These are phyloP conservation scores for Chironomus tentans DNA, from an alignment of 2,888 invertebrate genomes.

Conservation along the genomic window DNA sequence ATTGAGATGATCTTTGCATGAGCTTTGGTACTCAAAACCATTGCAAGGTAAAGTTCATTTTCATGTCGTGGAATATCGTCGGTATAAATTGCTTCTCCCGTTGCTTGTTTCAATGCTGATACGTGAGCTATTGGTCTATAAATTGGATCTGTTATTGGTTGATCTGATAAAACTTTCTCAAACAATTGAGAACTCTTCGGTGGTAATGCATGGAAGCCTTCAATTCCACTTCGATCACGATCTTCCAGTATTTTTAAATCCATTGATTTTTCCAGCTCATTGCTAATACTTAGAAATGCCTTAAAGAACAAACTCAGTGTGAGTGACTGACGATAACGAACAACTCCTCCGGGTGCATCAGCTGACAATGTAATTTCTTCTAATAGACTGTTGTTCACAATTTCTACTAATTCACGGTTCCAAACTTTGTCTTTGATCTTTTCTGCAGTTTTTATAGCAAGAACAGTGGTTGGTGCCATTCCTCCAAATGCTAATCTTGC, in stretches of 20 bases:
- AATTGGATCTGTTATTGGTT: slow-evolving; percentile 55
- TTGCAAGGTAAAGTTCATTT: slow-evolving; percentile 69
- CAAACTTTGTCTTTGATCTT: slow-evolving; percentile 51
- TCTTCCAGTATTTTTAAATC: slow-evolving; percentile 34
- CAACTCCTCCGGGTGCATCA: slow-evolving; percentile 78
- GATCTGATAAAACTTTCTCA: slow-evolving; percentile 46
- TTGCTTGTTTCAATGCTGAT: slow-evolving; percentile 79
- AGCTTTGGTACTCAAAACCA: slow-evolving; percentile 71
- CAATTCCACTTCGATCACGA: slow-evolving; percentile 40
- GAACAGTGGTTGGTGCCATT: slow-evolving; percentile 78
- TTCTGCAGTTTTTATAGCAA: slow-evolving; percentile 57
- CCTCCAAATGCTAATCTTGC: slow-evolving; percentile 77
- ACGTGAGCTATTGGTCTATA: slow-evolving; percentile 72
- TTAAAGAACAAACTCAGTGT: slow-evolving; percentile 68
- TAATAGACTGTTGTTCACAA: slow-evolving; percentile 52
- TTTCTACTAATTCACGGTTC: slow-evolving; percentile 54
- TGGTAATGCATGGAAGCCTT: slow-evolving; percentile 35
- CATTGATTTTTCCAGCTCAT: slow-evolving; percentile 38
- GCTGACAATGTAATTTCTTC: slow-evolving; percentile 68
- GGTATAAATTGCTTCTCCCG: slow-evolving; percentile 85
- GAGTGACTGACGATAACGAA: slow-evolving; percentile 64
- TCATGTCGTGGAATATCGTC: slow-evolving; percentile 75
- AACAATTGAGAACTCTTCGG: slow-evolving; percentile 39
- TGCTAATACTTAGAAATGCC: slow-evolving; percentile 53
- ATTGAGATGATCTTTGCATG: slow-evolving; percentile 71